A percentile compares a stretch with the other conserved stretches of the same genome.
These are phyloP conservation scores for Lasioglossum calceatum DNA, from an alignment of 2,888 invertebrate species.

Conservation along the genomic window DNA sequence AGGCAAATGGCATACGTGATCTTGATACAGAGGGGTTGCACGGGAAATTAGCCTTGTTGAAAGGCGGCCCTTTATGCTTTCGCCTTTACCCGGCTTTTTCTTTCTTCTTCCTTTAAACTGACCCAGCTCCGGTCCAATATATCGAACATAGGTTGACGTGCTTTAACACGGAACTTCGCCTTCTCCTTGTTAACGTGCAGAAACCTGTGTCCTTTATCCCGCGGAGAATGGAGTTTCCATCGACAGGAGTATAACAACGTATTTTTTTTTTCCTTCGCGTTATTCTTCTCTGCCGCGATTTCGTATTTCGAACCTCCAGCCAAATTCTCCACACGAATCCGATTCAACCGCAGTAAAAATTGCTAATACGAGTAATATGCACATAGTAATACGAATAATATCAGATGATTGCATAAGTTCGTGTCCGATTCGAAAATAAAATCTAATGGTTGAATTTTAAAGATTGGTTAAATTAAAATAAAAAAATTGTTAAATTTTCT, in stretches of 20 bases:
- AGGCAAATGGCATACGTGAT: constrained; percentile 82
- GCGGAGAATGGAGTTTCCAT: constrained; percentile 26
- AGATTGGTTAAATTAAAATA: no score
- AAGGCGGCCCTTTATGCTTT: constrained; percentile 72
- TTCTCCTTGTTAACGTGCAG: constrained; percentile 64
- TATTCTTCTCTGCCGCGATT: not conserved
- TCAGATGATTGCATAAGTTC: no score
- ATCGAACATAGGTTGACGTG: constrained; percentile 69
- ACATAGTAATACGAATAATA: no score
- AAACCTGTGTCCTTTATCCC: constrained; percentile 53
- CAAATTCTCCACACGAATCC: not conserved
- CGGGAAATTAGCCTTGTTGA: constrained; percentile 81
- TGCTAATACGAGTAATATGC: not conserved
- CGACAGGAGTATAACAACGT: not conserved
- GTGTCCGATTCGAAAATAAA: no score
- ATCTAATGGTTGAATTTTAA: no score
- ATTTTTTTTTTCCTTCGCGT: not conserved
- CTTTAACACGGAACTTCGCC: constrained; percentile 59
- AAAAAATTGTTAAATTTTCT: no score
- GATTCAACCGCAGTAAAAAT: not conserved
- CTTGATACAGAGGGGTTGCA: constrained; percentile 75
- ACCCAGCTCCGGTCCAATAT: constrained; percentile 72
- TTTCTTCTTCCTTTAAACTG: constrained; percentile 75
- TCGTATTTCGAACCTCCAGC: not conserved
- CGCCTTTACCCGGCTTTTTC: constrained; percentile 56